Base-by-base conservation (phyloP, 2,797 vertebrate species). In the Catharus ustulatus region DNA sequence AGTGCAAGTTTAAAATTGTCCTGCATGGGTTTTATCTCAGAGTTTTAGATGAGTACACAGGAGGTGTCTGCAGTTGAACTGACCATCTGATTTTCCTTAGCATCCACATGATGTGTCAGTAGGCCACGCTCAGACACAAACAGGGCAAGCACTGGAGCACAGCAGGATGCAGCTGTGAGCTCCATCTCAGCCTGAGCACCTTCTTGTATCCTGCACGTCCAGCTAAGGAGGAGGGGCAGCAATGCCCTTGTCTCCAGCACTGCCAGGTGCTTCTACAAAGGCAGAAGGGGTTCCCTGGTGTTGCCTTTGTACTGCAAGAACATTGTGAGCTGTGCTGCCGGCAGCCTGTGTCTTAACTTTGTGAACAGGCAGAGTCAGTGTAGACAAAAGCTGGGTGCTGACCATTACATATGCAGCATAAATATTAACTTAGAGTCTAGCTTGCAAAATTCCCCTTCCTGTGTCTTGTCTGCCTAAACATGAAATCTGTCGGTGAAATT, bases 71-170 rank as follows among this genome's bases (percentile, higher is more conserved):
- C 34, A 63, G 21, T 26, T 67, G 57, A 76, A 49, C 29, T 36
- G n/a, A 59, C 18, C 11, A 32, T 34, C 51, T 66, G 30, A 43
- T 76, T 52, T 86, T 55, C 69, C 19, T 63, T 19, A 49, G 30
- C 5, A 63, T 14, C 49, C 27, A 4, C 1, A 3, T 17, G 34
- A 6, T 34, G 3, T 6, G 1, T 10, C 45, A 49, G 2, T 14
- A 71, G 63, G 22, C 10, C 14, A 14, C 0, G 3, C 19, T 82
- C 40, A 34, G 10, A 3, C 4, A 7, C 12, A 52, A 43, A 23
- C 36, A 32, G 43, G 49, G 15, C 7, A 75, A 66, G 16, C 52
- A 13, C 24, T 51, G 76, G 27, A 19, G 27, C 17, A 23, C 48
- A 82, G 26, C 34, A 49, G 36, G 55, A 15, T 23, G 16, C 38